phyloP scores from a whole-genome alignment of 2,888 invertebrate genomes.

The Tetragonula carbonaria region DNA sequence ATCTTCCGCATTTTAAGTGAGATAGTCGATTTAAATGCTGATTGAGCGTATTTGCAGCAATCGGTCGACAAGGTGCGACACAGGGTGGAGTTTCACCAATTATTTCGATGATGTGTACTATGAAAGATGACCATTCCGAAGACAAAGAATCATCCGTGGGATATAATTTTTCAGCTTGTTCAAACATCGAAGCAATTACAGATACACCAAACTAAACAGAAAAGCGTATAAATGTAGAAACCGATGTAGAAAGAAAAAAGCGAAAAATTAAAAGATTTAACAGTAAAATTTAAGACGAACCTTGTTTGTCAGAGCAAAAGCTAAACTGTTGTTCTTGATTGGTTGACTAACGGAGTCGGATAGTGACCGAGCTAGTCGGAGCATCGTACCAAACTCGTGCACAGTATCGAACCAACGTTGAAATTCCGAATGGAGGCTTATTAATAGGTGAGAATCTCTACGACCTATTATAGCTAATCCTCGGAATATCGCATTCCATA shows the following conservation, averaged over 20 bases:
- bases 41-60: constrained; percentile 76
- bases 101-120: constrained; percentile 74
- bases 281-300: constrained; percentile 76
- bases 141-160: constrained; percentile 74
- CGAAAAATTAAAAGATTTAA: neutral
- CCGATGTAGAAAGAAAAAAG: neutral
- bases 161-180: constrained; percentile 85
- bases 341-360: constrained; percentile 76
- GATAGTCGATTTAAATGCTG: constrained; percentile 78
- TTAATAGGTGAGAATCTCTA: constrained; percentile 86
- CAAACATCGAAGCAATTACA: constrained; percentile 85
- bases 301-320: constrained; percentile 85
- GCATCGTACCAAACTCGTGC: constrained; percentile 69
- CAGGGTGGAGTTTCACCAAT: constrained; percentile 75
- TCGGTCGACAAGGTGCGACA: constrained; percentile 78
- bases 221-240: constrained; percentile 16
- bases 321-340: constrained; percentile 79
- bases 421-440: constrained; percentile 86
- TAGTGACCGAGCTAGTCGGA: constrained; percentile 77
- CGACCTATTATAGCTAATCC: constrained; percentile 86
- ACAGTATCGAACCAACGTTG: constrained; percentile 84
- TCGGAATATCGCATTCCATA: constrained; percentile 87
- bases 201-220: constrained; percentile 86
- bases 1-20: constrained; percentile 75
- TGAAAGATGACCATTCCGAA: constrained; percentile 79